Evolutionary conservation across 1,140 invertebrate species (phyloP).

Genomic region (Macrocentrus cingulum): DNA sequence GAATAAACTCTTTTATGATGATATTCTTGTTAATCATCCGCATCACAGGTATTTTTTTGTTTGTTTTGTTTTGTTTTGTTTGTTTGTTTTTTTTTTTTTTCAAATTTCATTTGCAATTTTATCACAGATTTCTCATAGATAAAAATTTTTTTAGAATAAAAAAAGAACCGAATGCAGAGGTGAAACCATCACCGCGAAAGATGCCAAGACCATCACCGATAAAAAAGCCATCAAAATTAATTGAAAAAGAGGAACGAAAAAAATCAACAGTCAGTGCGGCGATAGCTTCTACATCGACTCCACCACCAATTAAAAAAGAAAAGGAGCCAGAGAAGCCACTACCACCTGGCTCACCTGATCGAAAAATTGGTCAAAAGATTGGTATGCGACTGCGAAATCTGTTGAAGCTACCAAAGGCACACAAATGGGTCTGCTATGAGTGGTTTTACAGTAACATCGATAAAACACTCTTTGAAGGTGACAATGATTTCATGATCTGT

Average conservation of each 20-base stretch:
- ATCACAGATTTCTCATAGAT: not conserved
- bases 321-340: slow-evolving; percentile 51
- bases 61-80: slow-evolving; percentile 19
- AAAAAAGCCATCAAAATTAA: slow-evolving; percentile 59
- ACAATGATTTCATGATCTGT: slow-evolving; percentile 96
- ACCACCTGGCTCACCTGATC: slow-evolving; percentile 65
- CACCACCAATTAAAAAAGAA: slow-evolving; percentile 57
- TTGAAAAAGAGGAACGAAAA: slow-evolving; percentile 8
- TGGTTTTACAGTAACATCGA: slow-evolving; percentile 99
- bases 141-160: slow-evolving; percentile 43
- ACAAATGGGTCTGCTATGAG: slow-evolving; percentile 99
- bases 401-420: slow-evolving; percentile 97
- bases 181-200: slow-evolving; percentile 56
- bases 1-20: slow-evolving; percentile 88
- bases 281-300: slow-evolving; percentile 44
- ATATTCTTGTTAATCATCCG: slow-evolving; percentile 83
- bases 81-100: not conserved
- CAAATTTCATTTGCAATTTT: too few species aligned
- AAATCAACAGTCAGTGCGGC: not conserved
- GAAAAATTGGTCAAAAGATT: slow-evolving; percentile 83
- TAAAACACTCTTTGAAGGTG: slow-evolving; percentile 87
- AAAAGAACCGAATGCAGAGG: slow-evolving; percentile 46
- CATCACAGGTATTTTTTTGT: slow-evolving; percentile 58
- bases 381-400: slow-evolving; percentile 90
- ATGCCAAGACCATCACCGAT: slow-evolving; percentile 65